phyloP scores from a whole-genome alignment of 2,888 invertebrate species.

The Eurytoma californica region DNA sequence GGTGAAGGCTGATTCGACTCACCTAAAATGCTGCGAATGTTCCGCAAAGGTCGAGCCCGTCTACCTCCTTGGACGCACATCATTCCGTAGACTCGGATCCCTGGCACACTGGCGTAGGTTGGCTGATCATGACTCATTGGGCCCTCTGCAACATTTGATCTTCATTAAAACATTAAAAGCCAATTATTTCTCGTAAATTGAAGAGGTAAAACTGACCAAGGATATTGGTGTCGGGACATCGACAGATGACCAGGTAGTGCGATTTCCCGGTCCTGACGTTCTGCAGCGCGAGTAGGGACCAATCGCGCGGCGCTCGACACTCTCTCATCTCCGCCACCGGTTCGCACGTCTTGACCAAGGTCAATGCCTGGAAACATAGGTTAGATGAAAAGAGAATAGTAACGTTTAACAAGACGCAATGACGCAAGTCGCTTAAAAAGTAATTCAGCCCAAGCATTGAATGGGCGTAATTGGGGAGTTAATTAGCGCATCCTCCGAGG shows the following conservation, averaged over 20 bases:
- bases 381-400: background rate
- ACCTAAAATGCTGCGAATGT: conserved; percentile 75
- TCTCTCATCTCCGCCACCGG: conserved; percentile 93
- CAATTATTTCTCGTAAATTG: no score
- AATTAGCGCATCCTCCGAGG: background rate
- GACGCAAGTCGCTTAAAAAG: no score
- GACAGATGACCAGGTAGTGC: conserved; percentile 93
- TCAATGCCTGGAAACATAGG: conserved; percentile 80
- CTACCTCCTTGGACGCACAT: conserved; percentile 84
- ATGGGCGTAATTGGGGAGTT: background rate
- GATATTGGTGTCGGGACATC: conserved; percentile 89
- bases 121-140: conserved; percentile 96
- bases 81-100: conserved; percentile 95
- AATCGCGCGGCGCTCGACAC: conserved; percentile 91
- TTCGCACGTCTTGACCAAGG: conserved; percentile 94
- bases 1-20: conserved; percentile 24
- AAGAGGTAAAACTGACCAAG: conserved; percentile 81
- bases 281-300: conserved; percentile 93
- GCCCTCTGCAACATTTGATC: conserved; percentile 81
- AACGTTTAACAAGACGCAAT: no score
- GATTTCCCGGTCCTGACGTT: conserved; percentile 95
- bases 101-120: conserved; percentile 94
- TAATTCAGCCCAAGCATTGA: background rate
- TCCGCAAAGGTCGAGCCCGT: conserved; percentile 75
- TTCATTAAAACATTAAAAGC: no score